Evolutionary conservation across 2,888 invertebrate species (phyloP), one percentile per base, ranked within the genome.

Genomic region (Abrostola tripartita): DNA sequence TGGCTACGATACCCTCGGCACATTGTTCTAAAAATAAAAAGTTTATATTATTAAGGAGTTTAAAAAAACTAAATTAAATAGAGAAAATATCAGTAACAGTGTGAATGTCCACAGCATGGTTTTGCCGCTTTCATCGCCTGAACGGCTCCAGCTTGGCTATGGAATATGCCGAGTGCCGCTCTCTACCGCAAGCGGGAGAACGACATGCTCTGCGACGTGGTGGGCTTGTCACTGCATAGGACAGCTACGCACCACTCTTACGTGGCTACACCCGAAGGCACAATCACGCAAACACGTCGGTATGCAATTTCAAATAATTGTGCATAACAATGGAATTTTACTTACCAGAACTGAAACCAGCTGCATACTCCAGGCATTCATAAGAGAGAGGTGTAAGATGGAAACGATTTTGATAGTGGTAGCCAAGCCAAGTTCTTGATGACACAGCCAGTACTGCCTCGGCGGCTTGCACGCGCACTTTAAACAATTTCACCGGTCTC

Each of bases 1-100:
- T 99, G 0, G 99, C 99, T 0, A 99, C 99, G 79, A 99, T 99
- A 76, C 99, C 99, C 91, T 99, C 99, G 0, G 99, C 98, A 95
- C 99, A 99, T 91, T 99, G 99, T 91, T 99, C 99, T 76, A 89
- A 67, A 85, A 89, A 75, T 10, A 68, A 69, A 72, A 64, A 60
- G 11, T 9, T 6, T 11, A 36, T 90, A 85, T 92, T 35, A 9
- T 10, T 11, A 14, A 10, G 42, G 11, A 37, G 6, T 56, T 67
- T 56, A 38, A 7, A 40, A 41, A 40, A 12, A 58, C 59, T 51
- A 6, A 41, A n/a, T n/a, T n/a, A n/a, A n/a, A n/a, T n/a, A n/a
- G n/a, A n/a, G n/a, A n/a, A n/a, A n/a, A n/a, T n/a, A n/a, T n/a
- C n/a, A n/a, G n/a, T n/a, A n/a, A n/a, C n/a, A n/a, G 24, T 24